These are phyloP conservation scores for Pogonognathellus flavescens DNA, from an alignment of 1,140 invertebrate genomes.

Conservation along the genomic window DNA sequence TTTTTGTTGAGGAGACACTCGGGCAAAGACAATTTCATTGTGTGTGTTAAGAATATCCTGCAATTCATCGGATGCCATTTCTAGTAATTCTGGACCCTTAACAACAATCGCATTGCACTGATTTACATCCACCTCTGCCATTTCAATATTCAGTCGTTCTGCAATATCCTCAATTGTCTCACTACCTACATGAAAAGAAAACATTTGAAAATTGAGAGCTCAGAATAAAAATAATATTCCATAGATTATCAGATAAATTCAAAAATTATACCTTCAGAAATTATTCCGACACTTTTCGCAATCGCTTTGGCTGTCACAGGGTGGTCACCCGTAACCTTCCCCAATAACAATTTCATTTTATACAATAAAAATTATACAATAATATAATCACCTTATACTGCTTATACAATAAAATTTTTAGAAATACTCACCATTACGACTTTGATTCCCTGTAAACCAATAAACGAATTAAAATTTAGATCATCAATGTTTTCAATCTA, in stretches of 20 bases:
- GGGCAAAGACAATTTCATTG: constrained; percentile 73
- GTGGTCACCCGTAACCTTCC: constrained; percentile 91
- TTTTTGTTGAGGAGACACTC: constrained; percentile 80
- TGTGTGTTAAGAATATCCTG: constrained; percentile 69
- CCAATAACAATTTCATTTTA: too few species aligned
- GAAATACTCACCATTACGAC: constrained; percentile 70
- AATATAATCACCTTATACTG: too few species aligned
- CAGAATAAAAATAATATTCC: background rate
- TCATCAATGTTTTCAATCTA: too few species aligned
- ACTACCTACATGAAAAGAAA: constrained; percentile 66
- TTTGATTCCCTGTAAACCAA: constrained; percentile 67
- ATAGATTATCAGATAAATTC: too few species aligned
- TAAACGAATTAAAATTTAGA: background rate
- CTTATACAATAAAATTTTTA: too few species aligned
- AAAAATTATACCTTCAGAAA: constrained; percentile 81
- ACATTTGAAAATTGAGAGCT: background rate
- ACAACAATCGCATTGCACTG: constrained; percentile 71
- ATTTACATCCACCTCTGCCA: constrained; percentile 68
- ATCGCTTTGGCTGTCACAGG: constrained; percentile 99
- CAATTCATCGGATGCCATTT: constrained; percentile 69
- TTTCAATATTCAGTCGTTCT: constrained; percentile 69
- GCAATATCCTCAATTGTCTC: constrained; percentile 74
- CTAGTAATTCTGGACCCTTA: constrained; percentile 70
- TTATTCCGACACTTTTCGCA: constrained; percentile 98
- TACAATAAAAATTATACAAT: too few species aligned